Conservation (phyloP, 2,888 invertebrate species). For the Thecophora atra region DNA sequence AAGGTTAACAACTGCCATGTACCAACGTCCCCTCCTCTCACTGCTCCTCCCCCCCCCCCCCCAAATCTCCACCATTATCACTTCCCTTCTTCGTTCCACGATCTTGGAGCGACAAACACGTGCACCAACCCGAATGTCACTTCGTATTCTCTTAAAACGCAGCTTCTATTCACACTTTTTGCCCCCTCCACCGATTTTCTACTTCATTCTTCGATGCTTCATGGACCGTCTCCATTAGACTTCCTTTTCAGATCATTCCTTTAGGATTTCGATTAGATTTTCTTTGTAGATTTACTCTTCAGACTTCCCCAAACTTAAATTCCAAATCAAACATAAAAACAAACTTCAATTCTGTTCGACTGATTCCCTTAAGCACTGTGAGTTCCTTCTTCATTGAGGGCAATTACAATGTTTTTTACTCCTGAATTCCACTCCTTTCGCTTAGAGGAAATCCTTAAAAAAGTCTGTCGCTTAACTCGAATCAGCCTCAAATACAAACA, state of each 20-base stretch:
- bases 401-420: too few relatives aligned
- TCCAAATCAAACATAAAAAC: too few relatives aligned
- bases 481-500: neutral
- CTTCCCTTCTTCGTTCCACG: neutral
- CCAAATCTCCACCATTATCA: neutral
- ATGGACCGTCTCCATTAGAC: neutral
- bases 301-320: too few relatives aligned
- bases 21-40: neutral
- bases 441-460: neutral
- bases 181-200: neutral
- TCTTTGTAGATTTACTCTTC: too few relatives aligned
- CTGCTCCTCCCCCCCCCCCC: neutral
- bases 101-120: neutral
- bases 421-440: neutral
- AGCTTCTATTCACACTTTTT: neutral
- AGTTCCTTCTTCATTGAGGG: too few relatives aligned
- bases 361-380: too few relatives aligned
- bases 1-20: slow-evolving; percentile 15
- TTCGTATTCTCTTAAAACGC: slow-evolving; percentile 20
- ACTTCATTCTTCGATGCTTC: neutral
- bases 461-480: neutral
- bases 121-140: slow-evolving; percentile 15
- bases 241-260: too few relatives aligned
- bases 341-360: too few relatives aligned
- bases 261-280: too few relatives aligned